Base-by-base conservation (phyloP, 2,113 vertebrate species). In the Sclerurus mexicanus region DNA sequence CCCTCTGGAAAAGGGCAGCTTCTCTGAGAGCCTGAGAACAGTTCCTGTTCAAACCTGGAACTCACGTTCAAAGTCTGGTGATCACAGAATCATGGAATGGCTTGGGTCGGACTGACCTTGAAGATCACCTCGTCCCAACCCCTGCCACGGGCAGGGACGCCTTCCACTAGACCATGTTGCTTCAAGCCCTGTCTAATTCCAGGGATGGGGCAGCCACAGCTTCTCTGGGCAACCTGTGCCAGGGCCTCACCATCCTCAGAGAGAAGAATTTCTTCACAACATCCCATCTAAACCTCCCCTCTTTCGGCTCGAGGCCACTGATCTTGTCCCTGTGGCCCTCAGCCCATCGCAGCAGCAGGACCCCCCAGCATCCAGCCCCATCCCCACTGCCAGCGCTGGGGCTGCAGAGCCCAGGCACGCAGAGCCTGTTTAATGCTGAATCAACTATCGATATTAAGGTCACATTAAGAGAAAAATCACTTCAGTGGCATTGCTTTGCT, bases 31-130 rank as follows among this genome's bases (percentile, higher is more conserved):
- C 56, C 40, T 42, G 40, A 15, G 40, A 42, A 42, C 40, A 42
- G 40, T 23, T 4, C 0, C 0, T 2, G 15, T 15, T 4, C 3
- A 1, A 37, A 66, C 4, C 2, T 1, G 0, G 71, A 82, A 18
- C 49, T 67, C 44, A 0, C 14, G 9, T 16, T 37, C 10, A 19
- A 8, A 69, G 31, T 33, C 2, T 31, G n/a, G 30, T 13, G 35
- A 42, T 37, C 27, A 55, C 31, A 56, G 47, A 37, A 37, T 28
- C 18, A 25, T 55, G 49, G 28, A 63, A 47, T 7, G 35, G 18
- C 47, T 10, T 49, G 63, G 17, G 14, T 11, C 10, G 40, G 49
- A 49, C 55, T 6, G 35, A 56, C 56, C 40, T 28, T 15, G 42
- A 27, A 69, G 35, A 8, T 27, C 55, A 42, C 31, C n/a, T 14